These are phyloP conservation scores for Glandiceps talaboti DNA, from an alignment of 53 echinoderm and acorn worm species.

Conservation along the genomic window DNA sequence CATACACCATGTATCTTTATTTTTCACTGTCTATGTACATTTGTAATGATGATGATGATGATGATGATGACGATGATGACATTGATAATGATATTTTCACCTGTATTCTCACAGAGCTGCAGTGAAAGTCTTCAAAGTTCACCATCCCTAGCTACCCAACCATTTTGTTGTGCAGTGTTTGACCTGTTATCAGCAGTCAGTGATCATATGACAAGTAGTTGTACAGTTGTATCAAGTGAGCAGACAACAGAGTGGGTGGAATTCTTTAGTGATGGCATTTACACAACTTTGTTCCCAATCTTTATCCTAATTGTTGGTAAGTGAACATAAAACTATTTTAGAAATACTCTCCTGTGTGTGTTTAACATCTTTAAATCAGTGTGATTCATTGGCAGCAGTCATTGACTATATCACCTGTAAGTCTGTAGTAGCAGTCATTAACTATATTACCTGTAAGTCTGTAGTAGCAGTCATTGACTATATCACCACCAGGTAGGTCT, in stretches of 20 bases:
- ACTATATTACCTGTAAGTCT: no score
- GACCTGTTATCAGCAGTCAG: conserved; percentile 47
- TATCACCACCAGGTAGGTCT: no score
- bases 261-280: conserved; percentile 26
- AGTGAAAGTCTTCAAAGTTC: conserved; percentile 21
- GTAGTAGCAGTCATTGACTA: no score
- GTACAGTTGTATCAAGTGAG: conserved; percentile 14
- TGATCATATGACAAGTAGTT: conserved; percentile 26
- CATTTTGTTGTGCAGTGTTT: conserved; percentile 36
- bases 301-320: conserved; percentile 25
- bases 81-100: neutral
- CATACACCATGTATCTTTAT: no score
- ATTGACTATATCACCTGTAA: no score
- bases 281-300: conserved; percentile 17
- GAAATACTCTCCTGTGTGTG: neutral
- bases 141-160: conserved; percentile 5
- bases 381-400: no score
- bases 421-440: no score
- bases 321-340: neutral
- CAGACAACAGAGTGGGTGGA: conserved; percentile 33
- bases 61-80: conserved; percentile 1
- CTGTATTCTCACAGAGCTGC: conserved; percentile 67
- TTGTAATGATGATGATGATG: no score
- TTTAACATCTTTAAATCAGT: no score
- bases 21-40: no score